Conservation (phyloP, 2,113 vertebrate species). For the Tichodroma muraria region DNA sequence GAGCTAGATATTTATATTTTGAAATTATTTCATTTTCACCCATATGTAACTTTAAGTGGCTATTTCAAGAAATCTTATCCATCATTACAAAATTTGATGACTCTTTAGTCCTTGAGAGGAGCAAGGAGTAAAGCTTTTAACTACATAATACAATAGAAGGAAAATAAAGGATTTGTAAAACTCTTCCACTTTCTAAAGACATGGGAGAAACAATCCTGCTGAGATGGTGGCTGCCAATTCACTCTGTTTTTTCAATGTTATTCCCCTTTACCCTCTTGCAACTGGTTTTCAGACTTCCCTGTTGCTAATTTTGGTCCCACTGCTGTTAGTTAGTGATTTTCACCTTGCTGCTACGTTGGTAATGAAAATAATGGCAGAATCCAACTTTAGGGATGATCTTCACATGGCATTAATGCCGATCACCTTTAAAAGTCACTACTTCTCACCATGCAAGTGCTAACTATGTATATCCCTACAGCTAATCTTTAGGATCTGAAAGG, state of each 20-base stretch:
- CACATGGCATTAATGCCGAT: neutral
- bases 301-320: neutral
- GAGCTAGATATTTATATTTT: neutral
- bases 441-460: neutral
- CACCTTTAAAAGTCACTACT: neutral
- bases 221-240: neutral
- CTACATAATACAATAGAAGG: neutral
- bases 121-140: neutral
- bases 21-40: neutral
- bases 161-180: neutral
- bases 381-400: neutral
- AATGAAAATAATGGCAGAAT: neutral
- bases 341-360: neutral
- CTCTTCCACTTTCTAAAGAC: neutral
- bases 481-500: neutral
- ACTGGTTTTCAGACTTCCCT: neutral
- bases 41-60: neutral
- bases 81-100: neutral
- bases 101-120: neutral
- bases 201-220: neutral
- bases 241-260: neutral
- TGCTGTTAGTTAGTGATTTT: neutral
- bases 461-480: neutral
- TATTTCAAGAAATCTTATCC: neutral
- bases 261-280: neutral